phyloP scores from a whole-genome alignment of 2,113 vertebrate genomes.

The Centropus unirufus region DNA sequence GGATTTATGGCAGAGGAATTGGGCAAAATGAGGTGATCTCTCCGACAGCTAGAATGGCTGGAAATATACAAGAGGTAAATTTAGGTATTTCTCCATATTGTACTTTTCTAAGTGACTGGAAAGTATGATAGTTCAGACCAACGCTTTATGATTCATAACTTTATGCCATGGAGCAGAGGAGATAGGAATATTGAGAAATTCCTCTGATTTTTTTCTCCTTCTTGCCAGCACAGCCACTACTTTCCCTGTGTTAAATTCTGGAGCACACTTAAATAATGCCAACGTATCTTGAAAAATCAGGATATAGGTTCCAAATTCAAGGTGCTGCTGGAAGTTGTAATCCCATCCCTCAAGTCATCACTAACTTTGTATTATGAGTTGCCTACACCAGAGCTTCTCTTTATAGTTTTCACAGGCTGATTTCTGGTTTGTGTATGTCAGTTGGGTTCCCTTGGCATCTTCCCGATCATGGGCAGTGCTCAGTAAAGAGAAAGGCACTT shows the following conservation, averaged over 20 bases:
- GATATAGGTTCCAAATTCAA: neutral
- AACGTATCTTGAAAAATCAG: neutral
- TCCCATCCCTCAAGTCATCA: neutral
- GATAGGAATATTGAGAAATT: neutral
- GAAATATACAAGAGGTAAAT: neutral
- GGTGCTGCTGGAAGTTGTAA: neutral
- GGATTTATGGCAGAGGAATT: neutral
- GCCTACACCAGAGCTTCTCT: neutral
- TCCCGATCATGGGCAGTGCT: neutral
- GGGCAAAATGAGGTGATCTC: neutral
- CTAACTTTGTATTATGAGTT: neutral
- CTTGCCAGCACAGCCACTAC: neutral
- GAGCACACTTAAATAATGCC: neutral
- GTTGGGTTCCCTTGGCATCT: neutral
- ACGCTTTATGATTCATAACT: neutral
- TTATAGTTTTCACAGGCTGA: neutral
- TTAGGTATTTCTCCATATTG: neutral
- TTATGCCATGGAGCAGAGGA: neutral
- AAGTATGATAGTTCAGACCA: neutral
- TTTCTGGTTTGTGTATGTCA: neutral
- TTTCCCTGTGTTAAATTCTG: neutral
- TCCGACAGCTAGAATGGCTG: neutral
- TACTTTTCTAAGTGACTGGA: neutral
- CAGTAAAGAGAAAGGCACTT: neutral
- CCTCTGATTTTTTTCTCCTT: neutral